These are phyloP conservation scores for Aphelocoma coerulescens DNA, from an alignment of 2,113 vertebrate species.

Conservation along the genomic window DNA sequence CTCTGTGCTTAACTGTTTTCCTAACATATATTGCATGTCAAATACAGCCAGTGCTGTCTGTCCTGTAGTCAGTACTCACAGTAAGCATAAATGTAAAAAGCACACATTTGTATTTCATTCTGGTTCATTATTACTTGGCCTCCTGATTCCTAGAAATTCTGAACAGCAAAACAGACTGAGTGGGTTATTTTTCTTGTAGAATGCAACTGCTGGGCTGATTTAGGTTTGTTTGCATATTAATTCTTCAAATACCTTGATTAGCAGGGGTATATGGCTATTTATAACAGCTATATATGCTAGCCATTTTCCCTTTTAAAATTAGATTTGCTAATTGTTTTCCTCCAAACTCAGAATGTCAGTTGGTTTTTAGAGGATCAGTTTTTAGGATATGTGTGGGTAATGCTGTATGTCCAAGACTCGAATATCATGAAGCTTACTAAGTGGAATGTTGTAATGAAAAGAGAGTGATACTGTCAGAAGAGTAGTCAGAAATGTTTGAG, in stretches of 20 bases:
- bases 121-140: not conserved
- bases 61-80: not conserved
- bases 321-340: not conserved
- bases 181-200: not conserved
- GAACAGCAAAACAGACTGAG: not conserved
- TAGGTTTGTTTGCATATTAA: not conserved
- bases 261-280: not conserved
- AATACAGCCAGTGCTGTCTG: not conserved
- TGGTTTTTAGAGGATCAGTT: not conserved
- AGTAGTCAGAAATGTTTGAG: not conserved
- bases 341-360: not conserved
- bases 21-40: not conserved
- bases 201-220: not conserved
- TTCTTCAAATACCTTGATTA: not conserved
- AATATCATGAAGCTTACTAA: not conserved
- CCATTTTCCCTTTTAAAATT: not conserved
- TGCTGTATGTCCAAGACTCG: not conserved
- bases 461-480: not conserved
- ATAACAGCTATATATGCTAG: not conserved
- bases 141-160: not conserved
- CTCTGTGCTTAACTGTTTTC: not conserved
- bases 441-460: not conserved
- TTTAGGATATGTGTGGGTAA: not conserved
- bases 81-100: not conserved
- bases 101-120: not conserved